Conservation (phyloP, 2,888 invertebrate species). For the Melolontha melolontha region DNA sequence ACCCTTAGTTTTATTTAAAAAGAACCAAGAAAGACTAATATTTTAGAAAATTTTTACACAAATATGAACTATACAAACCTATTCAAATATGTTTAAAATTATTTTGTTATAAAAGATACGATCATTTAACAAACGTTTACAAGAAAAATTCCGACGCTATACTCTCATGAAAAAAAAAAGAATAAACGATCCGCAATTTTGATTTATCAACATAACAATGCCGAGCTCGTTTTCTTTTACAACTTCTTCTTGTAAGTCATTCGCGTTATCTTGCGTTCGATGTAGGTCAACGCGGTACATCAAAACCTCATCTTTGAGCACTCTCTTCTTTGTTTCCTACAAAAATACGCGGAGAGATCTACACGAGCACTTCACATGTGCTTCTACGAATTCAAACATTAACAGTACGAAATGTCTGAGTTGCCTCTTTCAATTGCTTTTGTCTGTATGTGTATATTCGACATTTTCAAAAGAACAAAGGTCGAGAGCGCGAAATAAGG, state of each 20-base stretch:
- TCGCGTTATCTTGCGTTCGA: not conserved
- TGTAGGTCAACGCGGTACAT: constrained; percentile 20
- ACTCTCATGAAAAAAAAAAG: too few species aligned
- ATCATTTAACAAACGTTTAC: too few species aligned
- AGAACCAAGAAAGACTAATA: too few species aligned
- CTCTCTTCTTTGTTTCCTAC: constrained; percentile 13
- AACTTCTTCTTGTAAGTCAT: not conserved
- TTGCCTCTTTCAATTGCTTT: constrained; percentile 12
- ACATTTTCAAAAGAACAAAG: not conserved
- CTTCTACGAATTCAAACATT: constrained; percentile 12
- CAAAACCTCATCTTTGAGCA: not conserved
- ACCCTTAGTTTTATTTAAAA: too few species aligned
- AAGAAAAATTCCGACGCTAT: too few species aligned
- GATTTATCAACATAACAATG: too few species aligned
- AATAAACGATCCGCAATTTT: too few species aligned
- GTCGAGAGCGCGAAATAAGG: not conserved
- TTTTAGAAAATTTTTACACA: too few species aligned
- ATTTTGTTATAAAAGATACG: too few species aligned
- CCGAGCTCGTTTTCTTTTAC: not conserved
- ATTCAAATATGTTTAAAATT: too few species aligned
- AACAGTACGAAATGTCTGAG: constrained; percentile 6
- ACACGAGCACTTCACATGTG: not conserved
- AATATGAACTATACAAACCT: too few species aligned
- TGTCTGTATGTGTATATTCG: constrained; percentile 7
- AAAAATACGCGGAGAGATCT: not conserved